phyloP scores from a whole-genome alignment of 2,797 vertebrate genomes.

The Danio choprae region DNA sequence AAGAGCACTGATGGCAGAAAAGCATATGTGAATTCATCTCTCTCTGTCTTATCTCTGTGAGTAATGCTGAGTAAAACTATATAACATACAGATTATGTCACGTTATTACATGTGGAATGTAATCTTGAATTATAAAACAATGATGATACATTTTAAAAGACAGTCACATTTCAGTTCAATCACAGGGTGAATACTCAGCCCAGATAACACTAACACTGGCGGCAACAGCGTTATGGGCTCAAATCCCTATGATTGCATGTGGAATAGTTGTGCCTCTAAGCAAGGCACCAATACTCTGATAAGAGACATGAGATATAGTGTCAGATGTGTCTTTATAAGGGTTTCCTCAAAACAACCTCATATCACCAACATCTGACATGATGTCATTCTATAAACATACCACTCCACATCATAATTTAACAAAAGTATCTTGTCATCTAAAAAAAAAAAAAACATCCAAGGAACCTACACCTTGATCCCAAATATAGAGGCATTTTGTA shows the following conservation, averaged over 20 bases:
- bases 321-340: conserved; percentile 53
- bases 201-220: conserved; percentile 34
- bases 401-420: not conserved
- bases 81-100: conserved; percentile 15
- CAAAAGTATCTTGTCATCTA: not conserved
- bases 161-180: conserved; percentile 5
- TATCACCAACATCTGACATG: conserved; percentile 54
- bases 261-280: conserved; percentile 49
- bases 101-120: not conserved
- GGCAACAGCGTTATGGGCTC: conserved; percentile 15
- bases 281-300: conserved; percentile 55
- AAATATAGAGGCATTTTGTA: conserved; percentile 25
- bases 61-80: not conserved
- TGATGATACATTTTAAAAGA: not conserved
- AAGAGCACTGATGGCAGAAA: not conserved
- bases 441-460: not conserved
- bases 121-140: conserved; percentile 7
- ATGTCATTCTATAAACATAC: conserved; percentile 59
- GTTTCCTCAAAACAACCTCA: conserved; percentile 54
- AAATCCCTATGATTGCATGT: conserved; percentile 41
- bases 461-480: not conserved
- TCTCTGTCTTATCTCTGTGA: not conserved
- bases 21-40: not conserved
- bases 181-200: conserved; percentile 1
- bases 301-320: conserved; percentile 47